Percentiles rank a stretch among this genome's conserved stretches.
Conservation (phyloP, 1,140 invertebrate species). For the Armadillidium nasatum region DNA sequence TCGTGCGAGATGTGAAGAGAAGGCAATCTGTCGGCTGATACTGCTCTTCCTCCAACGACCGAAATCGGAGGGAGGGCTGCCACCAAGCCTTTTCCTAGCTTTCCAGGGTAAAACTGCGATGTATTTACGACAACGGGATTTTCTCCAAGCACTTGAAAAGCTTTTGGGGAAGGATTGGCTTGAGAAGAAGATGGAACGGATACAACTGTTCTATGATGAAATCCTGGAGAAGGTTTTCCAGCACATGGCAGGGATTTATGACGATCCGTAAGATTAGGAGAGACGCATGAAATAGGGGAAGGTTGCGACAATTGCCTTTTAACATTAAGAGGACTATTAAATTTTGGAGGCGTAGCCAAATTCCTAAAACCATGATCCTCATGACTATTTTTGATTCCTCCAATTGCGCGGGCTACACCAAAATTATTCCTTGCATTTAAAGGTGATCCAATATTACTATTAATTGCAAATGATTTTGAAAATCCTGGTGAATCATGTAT, state of each 20-base stretch:
- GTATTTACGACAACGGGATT: constrained; percentile 40
- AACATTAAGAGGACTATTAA: constrained; percentile 26
- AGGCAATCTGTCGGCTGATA: constrained; percentile 36
- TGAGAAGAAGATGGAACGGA: constrained; percentile 33
- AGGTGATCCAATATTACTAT: constrained; percentile 6
- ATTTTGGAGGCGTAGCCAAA: background rate
- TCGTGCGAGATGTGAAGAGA: constrained; percentile 38
- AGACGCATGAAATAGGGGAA: constrained; percentile 13
- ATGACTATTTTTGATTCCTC: constrained; percentile 29
- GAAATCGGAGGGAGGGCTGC: constrained; percentile 30
- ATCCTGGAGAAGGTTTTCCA: constrained; percentile 36
- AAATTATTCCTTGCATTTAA: constrained; percentile 2
- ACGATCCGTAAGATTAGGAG: constrained; percentile 32
- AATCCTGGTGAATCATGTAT: background rate
- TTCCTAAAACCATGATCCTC: background rate
- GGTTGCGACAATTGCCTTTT: constrained; percentile 30
- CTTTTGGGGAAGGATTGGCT: constrained; percentile 29
- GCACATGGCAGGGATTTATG: constrained; percentile 34
- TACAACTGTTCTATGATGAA: constrained; percentile 29
- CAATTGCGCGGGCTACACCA: constrained; percentile 40
- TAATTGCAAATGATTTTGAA: background rate
- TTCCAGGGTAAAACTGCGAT: constrained; percentile 43
- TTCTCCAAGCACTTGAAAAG: constrained; percentile 39
- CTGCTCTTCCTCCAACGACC: constrained; percentile 28
- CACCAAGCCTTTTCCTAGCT: constrained; percentile 28